Conservation (phyloP, 2,113 vertebrate genomes). For the Diadophis punctatus region DNA sequence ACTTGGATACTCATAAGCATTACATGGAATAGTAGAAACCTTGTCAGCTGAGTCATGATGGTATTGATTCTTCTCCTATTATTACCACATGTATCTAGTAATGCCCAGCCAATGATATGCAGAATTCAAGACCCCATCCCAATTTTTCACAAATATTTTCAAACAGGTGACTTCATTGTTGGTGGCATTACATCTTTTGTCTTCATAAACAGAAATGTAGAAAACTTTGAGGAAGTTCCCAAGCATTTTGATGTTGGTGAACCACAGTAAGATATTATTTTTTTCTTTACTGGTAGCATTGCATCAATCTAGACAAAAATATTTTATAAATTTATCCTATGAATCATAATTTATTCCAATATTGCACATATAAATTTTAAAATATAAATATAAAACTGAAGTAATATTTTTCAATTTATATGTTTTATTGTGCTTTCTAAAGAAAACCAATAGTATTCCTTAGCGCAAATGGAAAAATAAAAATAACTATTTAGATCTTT, state of each 20-base stretch:
- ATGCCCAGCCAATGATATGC: neutral
- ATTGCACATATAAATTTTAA: neutral
- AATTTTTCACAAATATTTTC: constrained; percentile 2
- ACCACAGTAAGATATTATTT: neutral
- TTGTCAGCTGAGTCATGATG: neutral
- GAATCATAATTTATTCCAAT: neutral
- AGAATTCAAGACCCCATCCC: neutral
- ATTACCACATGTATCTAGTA: neutral
- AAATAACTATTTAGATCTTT: neutral
- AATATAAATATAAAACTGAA: neutral
- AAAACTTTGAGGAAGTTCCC: neutral
- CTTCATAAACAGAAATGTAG: neutral
- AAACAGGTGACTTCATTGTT: neutral
- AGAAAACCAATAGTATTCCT: neutral
- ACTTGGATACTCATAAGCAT: neutral
- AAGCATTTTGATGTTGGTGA: neutral
- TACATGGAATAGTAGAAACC: neutral
- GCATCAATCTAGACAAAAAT: too few relatives aligned
- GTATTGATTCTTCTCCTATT: neutral
- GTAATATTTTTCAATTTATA: neutral
- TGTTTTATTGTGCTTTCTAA: neutral
- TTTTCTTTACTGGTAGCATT: neutral
- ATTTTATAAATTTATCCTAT: neutral
- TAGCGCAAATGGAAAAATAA: too few relatives aligned
- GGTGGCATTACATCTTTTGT: neutral